Base-by-base conservation (phyloP, 1,140 invertebrate species). In the Eurosta solidaginis region DNA sequence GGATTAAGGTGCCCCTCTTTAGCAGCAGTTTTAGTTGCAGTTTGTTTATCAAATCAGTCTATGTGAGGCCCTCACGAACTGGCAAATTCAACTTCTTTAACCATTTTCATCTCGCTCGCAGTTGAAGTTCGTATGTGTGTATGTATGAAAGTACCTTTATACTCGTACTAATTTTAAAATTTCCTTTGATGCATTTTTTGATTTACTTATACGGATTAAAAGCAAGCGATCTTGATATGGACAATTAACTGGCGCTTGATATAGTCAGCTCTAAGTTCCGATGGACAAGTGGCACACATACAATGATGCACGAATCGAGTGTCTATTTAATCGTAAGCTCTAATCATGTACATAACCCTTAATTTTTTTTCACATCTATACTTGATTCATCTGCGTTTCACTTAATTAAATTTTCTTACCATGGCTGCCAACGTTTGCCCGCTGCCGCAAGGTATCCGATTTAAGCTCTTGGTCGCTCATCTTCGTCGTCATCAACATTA, bases 201-300 rank as follows among this genome's bases (percentile, higher is more conserved):
- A 68, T 68, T 40, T 68, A 20, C 40, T 22, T 68, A 40, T n/a
- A 7, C 59, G 9, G 59, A 68, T 68, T 68, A 68, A 68, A 68
- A 7, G n/a, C 59, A 40, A 68, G 59, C 59, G 59, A 68, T 68
- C 59, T 68, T 68, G 59, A 40, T 68, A 68, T 20, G 36, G 29
- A 36, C 33, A 68, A 40, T 40, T 42, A 4, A 49, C 17, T 40
- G 33, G n/a, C 40, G 20, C 59, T 27, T 40, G 59, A 29, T 40
- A 7, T 10, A 68, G 29, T 17, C 12, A 33, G 29, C 17, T 6
- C 29, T n/a, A 33, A n/a, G 36, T n/a, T 52, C 10, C 25, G 14
- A 6, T 54, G 54, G 25, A 59, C 54, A 59, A 59, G 54, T 59
- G 54, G 29, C 54, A 33, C 29, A 59, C 54, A 59, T 33, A 47